Evolutionary conservation across 2,888 invertebrate genomes (phyloP).

Genomic region (Rhyacophila evoluta): DNA sequence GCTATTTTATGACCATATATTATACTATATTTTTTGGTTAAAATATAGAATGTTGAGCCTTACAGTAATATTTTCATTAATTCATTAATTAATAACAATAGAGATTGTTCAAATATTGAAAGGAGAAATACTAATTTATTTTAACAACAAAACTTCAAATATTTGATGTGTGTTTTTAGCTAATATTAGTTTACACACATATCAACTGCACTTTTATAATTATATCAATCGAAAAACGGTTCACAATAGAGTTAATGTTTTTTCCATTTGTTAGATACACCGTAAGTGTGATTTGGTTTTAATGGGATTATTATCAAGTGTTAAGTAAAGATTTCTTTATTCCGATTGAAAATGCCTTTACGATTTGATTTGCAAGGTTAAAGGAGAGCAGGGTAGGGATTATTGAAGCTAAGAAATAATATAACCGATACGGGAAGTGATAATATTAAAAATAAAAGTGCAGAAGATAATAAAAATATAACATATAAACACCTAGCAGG

Average conservation of each 20-base stretch:
- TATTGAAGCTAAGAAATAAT: not conserved
- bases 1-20: too few relatives aligned
- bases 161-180: too few relatives aligned
- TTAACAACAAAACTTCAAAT: too few relatives aligned
- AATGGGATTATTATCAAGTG: not conserved
- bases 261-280: not conserved
- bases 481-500: not conserved
- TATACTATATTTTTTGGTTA: too few relatives aligned
- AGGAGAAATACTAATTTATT: too few relatives aligned
- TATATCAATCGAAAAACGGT: not conserved
- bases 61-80: too few relatives aligned
- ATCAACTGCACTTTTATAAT: not conserved
- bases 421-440: conserved; percentile 34
- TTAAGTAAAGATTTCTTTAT: not conserved
- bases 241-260: not conserved
- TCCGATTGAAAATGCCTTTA: conserved; percentile 53
- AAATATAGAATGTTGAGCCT: too few relatives aligned
- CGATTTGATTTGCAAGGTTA: conserved; percentile 28
- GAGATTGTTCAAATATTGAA: too few relatives aligned
- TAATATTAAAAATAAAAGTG: conserved; percentile 18
- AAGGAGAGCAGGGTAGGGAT: not conserved
- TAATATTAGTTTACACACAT: too few relatives aligned
- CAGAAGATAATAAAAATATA: not conserved
- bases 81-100: too few relatives aligned
- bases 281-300: not conserved